Evolutionary conservation across 2,113 vertebrate genomes (phyloP).

Genomic region (Lathamus discolor): DNA sequence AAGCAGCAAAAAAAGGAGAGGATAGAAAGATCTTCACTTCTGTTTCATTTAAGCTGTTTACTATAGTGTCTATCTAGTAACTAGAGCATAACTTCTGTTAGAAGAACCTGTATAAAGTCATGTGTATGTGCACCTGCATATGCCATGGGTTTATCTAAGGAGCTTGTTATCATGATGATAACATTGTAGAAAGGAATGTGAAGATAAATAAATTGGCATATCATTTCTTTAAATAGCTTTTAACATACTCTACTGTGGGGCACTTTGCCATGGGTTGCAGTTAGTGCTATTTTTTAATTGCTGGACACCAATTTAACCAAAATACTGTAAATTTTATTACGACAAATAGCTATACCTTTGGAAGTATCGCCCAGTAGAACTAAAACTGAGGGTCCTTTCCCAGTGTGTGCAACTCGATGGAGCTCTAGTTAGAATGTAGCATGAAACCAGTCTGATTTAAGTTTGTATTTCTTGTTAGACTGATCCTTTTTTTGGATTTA

Average conservation of each 20-base stretch:
- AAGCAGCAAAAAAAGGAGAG: not conserved
- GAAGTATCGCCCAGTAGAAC: not conserved
- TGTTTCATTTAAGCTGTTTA: not conserved
- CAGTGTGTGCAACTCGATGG: not conserved
- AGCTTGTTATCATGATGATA: not conserved
- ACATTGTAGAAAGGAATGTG: not conserved
- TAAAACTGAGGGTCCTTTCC: not conserved
- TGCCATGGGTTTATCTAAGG: not conserved
- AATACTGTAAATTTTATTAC: not conserved
- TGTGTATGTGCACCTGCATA: not conserved
- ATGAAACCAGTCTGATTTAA: not conserved
- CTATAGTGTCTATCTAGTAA: not conserved
- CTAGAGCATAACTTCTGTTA: not conserved
- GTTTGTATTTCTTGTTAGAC: not conserved
- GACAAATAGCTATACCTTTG: not conserved
- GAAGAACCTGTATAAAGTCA: accelerated
- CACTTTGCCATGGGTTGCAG: not conserved
- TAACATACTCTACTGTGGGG: not conserved
- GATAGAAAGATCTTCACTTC: not conserved
- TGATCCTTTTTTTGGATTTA: not conserved
- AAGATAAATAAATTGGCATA: not conserved
- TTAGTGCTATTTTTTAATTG: not conserved
- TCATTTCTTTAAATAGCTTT: not conserved
- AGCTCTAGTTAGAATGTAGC: not conserved
- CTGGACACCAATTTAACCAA: not conserved